These are phyloP conservation scores for Podotricha telesiphe DNA, from an alignment of 2,888 invertebrate species.

Conservation along the genomic window DNA sequence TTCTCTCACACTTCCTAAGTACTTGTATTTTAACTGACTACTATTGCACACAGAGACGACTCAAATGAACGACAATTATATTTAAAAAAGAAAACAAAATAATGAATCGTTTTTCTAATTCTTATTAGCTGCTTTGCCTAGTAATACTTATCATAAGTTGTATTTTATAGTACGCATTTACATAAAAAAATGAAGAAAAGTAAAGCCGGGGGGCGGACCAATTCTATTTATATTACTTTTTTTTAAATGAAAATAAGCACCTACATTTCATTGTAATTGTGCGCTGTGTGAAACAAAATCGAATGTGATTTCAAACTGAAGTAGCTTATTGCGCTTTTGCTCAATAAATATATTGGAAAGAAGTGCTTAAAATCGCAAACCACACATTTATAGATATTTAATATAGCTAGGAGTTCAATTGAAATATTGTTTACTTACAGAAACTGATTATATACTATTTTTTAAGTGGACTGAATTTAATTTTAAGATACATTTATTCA, in stretches of 20 bases:
- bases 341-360: slow-evolving; percentile 25
- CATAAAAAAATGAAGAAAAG: no score
- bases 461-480: not conserved
- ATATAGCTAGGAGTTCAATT: slow-evolving; percentile 4
- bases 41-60: no score
- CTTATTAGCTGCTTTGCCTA: no score
- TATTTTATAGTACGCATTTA: no score
- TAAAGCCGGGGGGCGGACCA: not conserved
- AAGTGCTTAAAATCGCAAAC: slow-evolving; percentile 12
- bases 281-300: slow-evolving; percentile 12
- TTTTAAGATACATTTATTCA: no score
- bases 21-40: no score
- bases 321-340: slow-evolving; percentile 25
- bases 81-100: no score
- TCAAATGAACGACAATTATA: no score
- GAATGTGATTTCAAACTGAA: slow-evolving; percentile 25
- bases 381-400: slow-evolving; percentile 4
- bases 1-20: no score
- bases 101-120: no score
- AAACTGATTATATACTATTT: not conserved
- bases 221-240: no score
- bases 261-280: slow-evolving; percentile 10
- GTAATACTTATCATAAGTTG: no score
- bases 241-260: not conserved
- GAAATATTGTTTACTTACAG: not conserved